phyloP scores from a whole-genome alignment of 2,888 invertebrate species.

The Drosophila limbata region DNA sequence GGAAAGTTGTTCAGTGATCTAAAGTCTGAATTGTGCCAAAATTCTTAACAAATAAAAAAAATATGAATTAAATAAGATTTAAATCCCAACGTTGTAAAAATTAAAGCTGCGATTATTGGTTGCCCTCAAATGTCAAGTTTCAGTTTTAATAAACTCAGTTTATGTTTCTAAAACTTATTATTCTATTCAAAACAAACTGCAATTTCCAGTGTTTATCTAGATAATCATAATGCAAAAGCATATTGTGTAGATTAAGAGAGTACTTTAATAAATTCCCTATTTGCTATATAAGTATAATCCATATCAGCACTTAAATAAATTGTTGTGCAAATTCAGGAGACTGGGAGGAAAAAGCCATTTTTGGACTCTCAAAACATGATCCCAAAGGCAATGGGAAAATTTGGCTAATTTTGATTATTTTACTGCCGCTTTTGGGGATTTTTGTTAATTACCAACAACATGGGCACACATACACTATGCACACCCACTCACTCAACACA shows the following conservation, averaged over 20 bases:
- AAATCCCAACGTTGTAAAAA: too few species aligned
- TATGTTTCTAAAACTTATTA: neutral
- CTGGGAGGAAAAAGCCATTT: conserved; percentile 6
- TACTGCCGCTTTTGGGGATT: conserved; percentile 64
- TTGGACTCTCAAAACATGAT: conserved; percentile 35
- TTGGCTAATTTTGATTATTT: conserved; percentile 79
- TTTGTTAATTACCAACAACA: conserved; percentile 70
- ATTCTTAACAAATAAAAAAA: too few species aligned
- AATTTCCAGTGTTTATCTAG: conserved; percentile 1
- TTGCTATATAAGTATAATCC: conserved; percentile 17
- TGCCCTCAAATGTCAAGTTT: too few species aligned
- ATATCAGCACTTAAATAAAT: conserved; percentile 51
- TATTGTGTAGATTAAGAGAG: conserved; percentile 15
- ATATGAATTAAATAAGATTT: too few species aligned
- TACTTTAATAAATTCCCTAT: neutral
- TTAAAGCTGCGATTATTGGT: too few species aligned
- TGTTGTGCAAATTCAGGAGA: conserved; percentile 24
- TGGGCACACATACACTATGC: conserved; percentile 20
- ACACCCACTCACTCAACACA: conserved; percentile 19
- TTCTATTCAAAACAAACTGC: neutral
- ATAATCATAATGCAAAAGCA: conserved; percentile 8
- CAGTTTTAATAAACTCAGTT: neutral
- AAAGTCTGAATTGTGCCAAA: neutral
- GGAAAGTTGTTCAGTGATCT: neutral
- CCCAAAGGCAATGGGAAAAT: conserved; percentile 54